Evolutionary conservation across 2,113 vertebrate species (phyloP).

Genomic region (Tychaedon coryphoeus): DNA sequence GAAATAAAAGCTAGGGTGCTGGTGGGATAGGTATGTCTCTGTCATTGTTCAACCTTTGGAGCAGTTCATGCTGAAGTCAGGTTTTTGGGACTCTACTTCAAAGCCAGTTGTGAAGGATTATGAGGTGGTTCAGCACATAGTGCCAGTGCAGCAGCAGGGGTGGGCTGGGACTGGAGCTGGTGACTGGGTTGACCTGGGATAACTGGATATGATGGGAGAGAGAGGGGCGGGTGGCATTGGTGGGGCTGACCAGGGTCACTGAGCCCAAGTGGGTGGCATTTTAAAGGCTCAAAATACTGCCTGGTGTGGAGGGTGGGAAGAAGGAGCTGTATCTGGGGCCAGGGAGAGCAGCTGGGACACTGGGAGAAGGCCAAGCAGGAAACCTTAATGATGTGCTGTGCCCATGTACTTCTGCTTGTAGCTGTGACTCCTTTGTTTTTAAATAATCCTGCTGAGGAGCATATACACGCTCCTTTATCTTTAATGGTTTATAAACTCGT

Average conservation of each 20-base stretch:
- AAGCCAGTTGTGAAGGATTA: neutral
- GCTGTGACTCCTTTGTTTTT: neutral
- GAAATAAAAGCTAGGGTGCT: neutral
- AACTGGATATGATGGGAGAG: neutral
- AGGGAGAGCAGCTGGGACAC: neutral
- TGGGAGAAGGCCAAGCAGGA: neutral
- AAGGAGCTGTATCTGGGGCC: neutral
- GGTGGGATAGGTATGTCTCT: neutral
- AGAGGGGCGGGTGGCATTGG: neutral
- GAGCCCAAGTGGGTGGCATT: fast-evolving
- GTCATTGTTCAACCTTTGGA: neutral
- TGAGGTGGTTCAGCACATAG: neutral
- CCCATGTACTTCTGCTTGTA: neutral
- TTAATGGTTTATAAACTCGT: neutral
- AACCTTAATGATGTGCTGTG: neutral
- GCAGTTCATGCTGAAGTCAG: neutral
- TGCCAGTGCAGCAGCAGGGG: fast-evolving
- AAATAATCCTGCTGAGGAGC: neutral
- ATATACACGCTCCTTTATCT: neutral
- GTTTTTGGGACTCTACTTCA: neutral
- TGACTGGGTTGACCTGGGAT: neutral
- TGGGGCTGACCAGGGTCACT: fast-evolving
- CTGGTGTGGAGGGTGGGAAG: neutral
- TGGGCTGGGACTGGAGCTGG: neutral
- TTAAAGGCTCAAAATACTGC: neutral